Evolutionary conservation across 2,113 vertebrate species (phyloP), one percentile per base, ranked within the genome.

Genomic region (Periophthalmus modestus): DNA sequence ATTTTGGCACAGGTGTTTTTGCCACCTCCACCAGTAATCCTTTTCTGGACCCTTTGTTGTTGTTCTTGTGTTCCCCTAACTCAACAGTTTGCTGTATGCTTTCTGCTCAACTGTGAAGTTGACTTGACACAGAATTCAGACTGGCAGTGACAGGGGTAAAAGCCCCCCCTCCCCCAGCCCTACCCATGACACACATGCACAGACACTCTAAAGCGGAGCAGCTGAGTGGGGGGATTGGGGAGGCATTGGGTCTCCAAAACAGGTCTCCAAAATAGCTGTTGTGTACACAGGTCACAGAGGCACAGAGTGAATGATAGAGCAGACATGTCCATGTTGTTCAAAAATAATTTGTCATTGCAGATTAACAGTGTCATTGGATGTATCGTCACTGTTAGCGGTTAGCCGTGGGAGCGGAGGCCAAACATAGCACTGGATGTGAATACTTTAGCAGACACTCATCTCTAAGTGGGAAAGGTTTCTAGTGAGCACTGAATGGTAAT

Each of bases 1-100:
- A 91, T 91, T 85, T 68, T 77, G 78, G 75, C 47, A 28, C 24
- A 15, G 57, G n/a, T 57, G 57, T 59, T 24, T 14, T 23, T 28
- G 7, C 74, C 68, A 75, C 75, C 76, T 84, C 65, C 66, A 47
- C 76, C 84, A 24, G 57, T 24, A 58, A 28, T 59, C 57, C 57
- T 28, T 55, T 55, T n/a, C 7, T 19, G 52, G 52, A 59, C 57
- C 14, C 23, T 59, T 59, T 59, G 57, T 59, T 59, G 12, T 59
- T 28, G 12, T 59, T 59, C 21, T 59, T 59, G 1, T 59, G 13
- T 59, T 14, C 23, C 21, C 57, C 23, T 28, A 59, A 59, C 57
- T 28, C 57, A 14, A 28, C 57, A 59, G 23, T 59, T 7, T 59
- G 24, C 13, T 24, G 23, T 59, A 28, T 59, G 23, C 13, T 59